These are phyloP conservation scores for Leptobrachium leishanense DNA, from an alignment of 2,113 vertebrate genomes.

Conservation along the genomic window DNA sequence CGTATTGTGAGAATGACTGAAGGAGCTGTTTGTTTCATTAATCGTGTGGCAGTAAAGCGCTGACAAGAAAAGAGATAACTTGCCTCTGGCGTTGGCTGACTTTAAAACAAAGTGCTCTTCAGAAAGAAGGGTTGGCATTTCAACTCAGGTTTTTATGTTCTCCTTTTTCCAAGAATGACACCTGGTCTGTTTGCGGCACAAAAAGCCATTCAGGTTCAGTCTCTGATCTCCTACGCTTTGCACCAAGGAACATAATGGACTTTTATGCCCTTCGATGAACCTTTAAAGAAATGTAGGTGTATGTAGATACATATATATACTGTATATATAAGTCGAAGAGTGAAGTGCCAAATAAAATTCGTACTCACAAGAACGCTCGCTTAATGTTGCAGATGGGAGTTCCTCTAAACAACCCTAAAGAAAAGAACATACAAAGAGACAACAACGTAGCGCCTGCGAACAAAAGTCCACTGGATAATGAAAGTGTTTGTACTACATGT, in stretches of 20 bases:
- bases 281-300: neutral
- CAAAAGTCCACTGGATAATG: too few species aligned
- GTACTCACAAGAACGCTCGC: too few species aligned
- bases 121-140: constrained; percentile 69
- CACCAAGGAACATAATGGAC: constrained; percentile 61
- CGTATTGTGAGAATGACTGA: constrained; percentile 8
- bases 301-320: neutral
- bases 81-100: constrained; percentile 65
- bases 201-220: constrained; percentile 61
- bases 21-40: constrained; percentile 29
- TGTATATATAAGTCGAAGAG: too few species aligned
- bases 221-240: constrained; percentile 60
- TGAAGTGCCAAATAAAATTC: too few species aligned
- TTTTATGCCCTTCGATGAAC: constrained; percentile 25
- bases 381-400: too few species aligned
- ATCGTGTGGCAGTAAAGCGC: constrained; percentile 34
- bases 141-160: constrained; percentile 60
- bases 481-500: too few species aligned
- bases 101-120: constrained; percentile 66
- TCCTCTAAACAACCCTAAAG: too few species aligned
- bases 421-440: too few species aligned
- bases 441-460: too few species aligned
- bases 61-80: constrained; percentile 57
- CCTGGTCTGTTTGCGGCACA: constrained; percentile 61
- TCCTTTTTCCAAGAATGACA: constrained; percentile 61